These are phyloP conservation scores for Conomelus anceps DNA, from an alignment of 2,888 invertebrate species.

Conservation along the genomic window DNA sequence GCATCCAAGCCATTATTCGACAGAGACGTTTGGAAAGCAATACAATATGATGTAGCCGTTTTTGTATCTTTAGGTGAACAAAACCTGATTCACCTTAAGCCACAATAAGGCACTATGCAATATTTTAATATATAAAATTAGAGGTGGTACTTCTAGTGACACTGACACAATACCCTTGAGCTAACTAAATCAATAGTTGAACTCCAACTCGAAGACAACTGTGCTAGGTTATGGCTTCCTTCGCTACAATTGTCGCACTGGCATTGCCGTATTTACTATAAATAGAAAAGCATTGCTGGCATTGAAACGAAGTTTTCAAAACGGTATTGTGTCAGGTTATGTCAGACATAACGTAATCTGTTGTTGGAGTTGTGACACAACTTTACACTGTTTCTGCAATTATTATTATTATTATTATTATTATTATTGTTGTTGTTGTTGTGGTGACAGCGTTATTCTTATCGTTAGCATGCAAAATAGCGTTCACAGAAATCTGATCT, in stretches of 20 bases:
- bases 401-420: background rate
- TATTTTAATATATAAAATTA: no score
- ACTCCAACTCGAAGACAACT: background rate
- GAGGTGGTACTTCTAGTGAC: background rate
- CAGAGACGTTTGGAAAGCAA: no score
- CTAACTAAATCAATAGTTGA: background rate
- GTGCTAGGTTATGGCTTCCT: background rate
- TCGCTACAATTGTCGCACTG: no score
- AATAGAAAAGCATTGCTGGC: background rate
- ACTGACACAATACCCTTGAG: background rate
- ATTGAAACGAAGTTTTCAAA: background rate
- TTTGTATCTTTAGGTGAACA: no score
- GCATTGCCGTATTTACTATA: background rate
- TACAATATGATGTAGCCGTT: no score
- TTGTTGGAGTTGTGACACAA: background rate
- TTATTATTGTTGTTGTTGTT: background rate
- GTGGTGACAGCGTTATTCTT: no score
- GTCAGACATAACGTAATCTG: background rate
- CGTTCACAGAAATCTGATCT: background rate
- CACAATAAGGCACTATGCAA: no score
- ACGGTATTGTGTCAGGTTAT: background rate
- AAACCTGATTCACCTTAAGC: no score
- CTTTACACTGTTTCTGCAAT: background rate
- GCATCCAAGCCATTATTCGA: no score
- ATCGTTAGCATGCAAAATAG: background rate